A percentile compares a stretch with the other conserved stretches of the same genome.
Evolutionary conservation across 2,888 invertebrate genomes (phyloP).

Genomic region (Eupithecia pulchellata): DNA sequence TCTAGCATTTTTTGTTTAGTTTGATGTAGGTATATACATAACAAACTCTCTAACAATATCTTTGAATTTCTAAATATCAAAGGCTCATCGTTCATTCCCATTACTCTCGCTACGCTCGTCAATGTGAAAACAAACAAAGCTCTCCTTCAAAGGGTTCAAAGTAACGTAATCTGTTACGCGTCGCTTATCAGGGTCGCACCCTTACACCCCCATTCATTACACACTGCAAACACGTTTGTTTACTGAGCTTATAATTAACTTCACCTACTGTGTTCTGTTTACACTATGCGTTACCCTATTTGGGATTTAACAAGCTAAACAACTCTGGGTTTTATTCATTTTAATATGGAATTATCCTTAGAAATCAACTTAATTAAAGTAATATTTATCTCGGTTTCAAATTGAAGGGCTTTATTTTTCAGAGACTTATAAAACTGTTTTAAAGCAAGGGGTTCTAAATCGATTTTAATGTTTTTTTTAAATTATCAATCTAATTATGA

Average conservation of each 20-base stretch:
- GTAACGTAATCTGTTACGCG: background rate
- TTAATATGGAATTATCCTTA: background rate
- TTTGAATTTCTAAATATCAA: background rate
- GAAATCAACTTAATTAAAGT: background rate
- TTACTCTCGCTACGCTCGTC: background rate
- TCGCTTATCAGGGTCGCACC: slow-evolving; percentile 7
- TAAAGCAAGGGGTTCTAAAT: too few species aligned
- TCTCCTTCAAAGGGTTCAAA: background rate
- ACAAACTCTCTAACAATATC: background rate
- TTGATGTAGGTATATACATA: too few species aligned
- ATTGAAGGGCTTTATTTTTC: background rate
- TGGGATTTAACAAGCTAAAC: slow-evolving; percentile 10
- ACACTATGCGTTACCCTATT: slow-evolving; percentile 25
- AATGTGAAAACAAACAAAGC: background rate
- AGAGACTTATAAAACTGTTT: too few species aligned
- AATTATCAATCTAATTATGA: too few species aligned
- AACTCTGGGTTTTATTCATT: background rate
- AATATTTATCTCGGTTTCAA: background rate
- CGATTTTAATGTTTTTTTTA: too few species aligned
- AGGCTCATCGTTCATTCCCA: background rate
- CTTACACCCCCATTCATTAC: slow-evolving; percentile 64
- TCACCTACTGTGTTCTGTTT: slow-evolving; percentile 38
- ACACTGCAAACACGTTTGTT: slow-evolving; percentile 49
- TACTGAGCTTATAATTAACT: slow-evolving; percentile 56
- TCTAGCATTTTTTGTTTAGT: too few species aligned